Evolutionary conservation across 2,797 vertebrate genomes (phyloP).

Genomic region (Stomatorhinus walkeri): DNA sequence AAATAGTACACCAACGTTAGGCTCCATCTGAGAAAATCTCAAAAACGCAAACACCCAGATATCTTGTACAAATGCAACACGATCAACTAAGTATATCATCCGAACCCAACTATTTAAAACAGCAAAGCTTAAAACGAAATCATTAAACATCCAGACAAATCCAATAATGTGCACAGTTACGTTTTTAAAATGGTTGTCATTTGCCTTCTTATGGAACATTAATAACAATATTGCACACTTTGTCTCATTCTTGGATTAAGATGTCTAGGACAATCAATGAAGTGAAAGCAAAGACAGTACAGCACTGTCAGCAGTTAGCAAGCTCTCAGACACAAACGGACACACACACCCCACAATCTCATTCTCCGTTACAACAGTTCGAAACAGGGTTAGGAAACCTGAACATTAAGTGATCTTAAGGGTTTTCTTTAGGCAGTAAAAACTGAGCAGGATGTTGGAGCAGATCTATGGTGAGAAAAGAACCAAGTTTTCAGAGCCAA

Average conservation of each 20-base stretch:
- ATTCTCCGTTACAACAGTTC: not conserved
- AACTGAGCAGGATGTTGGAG: not conserved
- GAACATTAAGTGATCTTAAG: not conserved
- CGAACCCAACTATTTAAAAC: not conserved
- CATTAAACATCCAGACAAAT: slow-evolving; percentile 1
- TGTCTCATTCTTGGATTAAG: slow-evolving; percentile 2
- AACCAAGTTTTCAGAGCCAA: not conserved
- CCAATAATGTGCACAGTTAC: slow-evolving; percentile 9
- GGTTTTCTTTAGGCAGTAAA: not conserved
- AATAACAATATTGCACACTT: slow-evolving; percentile 20
- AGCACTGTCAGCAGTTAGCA: not conserved
- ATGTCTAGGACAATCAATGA: slow-evolving; percentile 6
- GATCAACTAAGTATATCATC: not conserved
- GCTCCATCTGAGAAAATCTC: not conserved
- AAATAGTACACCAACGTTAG: not conserved
- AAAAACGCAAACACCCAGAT: not conserved
- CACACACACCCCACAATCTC: slow-evolving; percentile 2
- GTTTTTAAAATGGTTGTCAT: not conserved
- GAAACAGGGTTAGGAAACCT: not conserved
- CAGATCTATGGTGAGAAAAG: slow-evolving; percentile 1
- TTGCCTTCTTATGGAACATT: slow-evolving; percentile 7
- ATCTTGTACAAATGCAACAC: slow-evolving; percentile 10
- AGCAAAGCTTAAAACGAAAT: not conserved
- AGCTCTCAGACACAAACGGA: not conserved
- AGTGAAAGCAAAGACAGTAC: not conserved